Evolutionary conservation across 2,888 invertebrate species (phyloP), one percentile per base, ranked within the genome.

Genomic region (Mactromeris polynyma): DNA sequence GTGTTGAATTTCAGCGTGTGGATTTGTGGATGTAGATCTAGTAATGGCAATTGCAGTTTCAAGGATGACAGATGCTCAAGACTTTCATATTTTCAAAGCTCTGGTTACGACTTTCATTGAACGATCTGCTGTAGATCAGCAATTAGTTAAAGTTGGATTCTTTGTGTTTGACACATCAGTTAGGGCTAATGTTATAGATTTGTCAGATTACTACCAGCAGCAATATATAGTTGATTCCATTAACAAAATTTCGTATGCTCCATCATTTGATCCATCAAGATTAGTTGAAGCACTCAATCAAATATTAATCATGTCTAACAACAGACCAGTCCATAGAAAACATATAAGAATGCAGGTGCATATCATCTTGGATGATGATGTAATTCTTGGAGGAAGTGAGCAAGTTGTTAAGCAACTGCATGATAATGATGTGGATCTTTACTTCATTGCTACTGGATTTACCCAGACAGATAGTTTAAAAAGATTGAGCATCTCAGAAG

Each of bases 141-240:
- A 36, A 26, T 11, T 73, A 33, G 73, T 73, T 0, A 33, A 73
- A 17, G 14, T 73, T 17, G 69, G 73, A 31, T 83, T 83, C 26
- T 83, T 83, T 33, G 46, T 73, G 31, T 83, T 83, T 73, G 83
- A 83, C 42, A 73, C 42, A 14, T 21, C 58, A 64, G 58, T 64
- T 26, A 7, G 17, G 26, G 64, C 64, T 11, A 69, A 38, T 40
- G 17, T 69, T 14, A 38, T 69, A 17, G 40, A n/a, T 21, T 40
- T 82, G 31, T 40, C 38, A 40, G 64, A 69, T 2, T 64, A 40
- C 36, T n/a, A 26, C 21, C 26, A 26, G 7, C 64, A 69, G 14
- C 1, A 33, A 38, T 40, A 21, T 64, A n/a, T 82, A 69, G 40
- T 26, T 26, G 9, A 14, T 14, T 26, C n/a, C 14, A 40, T 82